A percentile compares a stretch with the other conserved stretches of the same genome.
Evolutionary conservation across 2,797 vertebrate species (phyloP).

Genomic region (Melanotaenia trifasciata): DNA sequence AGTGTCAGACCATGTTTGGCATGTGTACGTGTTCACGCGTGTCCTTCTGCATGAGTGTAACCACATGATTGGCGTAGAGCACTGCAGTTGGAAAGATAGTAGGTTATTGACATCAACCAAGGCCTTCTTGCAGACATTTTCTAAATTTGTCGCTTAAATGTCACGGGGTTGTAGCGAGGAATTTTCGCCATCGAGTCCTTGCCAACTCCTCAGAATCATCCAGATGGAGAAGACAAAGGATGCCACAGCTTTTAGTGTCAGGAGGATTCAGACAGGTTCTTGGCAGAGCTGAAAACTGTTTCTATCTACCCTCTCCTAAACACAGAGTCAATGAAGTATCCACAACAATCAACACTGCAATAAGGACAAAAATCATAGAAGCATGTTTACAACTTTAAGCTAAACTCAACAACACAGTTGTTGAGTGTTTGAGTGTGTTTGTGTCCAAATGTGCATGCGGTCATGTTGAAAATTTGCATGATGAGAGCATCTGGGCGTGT

Average conservation of each 20-base stretch:
- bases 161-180: conserved; percentile 21
- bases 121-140: conserved; percentile 32
- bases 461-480: conserved; percentile 73
- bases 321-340: conserved; percentile 45
- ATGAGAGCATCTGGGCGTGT: conserved; percentile 67
- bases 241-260: conserved; percentile 48
- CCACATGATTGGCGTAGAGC: conserved; percentile 27
- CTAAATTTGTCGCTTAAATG: conserved; percentile 16
- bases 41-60: conserved; percentile 21
- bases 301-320: background rate
- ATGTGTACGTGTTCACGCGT: conserved; percentile 6
- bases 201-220: conserved; percentile 47
- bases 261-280: conserved; percentile 56
- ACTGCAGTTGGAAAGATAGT: conserved; percentile 35
- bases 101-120: conserved; percentile 53
- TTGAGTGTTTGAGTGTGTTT: conserved; percentile 34
- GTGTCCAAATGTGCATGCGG: conserved; percentile 43
- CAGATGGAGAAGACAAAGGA: conserved; percentile 60
- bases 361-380: conserved; percentile 45
- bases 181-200: conserved; percentile 36
- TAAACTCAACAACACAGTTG: conserved; percentile 18
- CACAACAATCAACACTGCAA: conserved; percentile 55
- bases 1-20: conserved; percentile 36
- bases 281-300: conserved; percentile 53
- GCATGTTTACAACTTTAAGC: conserved; percentile 36